These are phyloP conservation scores for Oxygymnocypris stewartii DNA, from an alignment of 2,113 vertebrate genomes.

Conservation along the genomic window DNA sequence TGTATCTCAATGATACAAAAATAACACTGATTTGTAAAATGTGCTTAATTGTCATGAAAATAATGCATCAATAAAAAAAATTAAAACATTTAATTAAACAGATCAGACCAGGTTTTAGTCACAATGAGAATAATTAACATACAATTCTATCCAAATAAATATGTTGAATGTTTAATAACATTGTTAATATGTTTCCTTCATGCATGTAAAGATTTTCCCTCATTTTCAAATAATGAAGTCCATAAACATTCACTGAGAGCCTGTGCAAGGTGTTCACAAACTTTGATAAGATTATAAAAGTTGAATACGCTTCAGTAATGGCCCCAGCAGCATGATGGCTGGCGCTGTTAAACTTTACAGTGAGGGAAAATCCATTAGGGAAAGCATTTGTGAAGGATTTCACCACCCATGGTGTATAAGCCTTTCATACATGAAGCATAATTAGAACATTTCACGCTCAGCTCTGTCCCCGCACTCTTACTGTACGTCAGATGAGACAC, in stretches of 20 bases:
- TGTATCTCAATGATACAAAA: neutral
- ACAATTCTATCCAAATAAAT: neutral
- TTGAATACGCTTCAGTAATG: slow-evolving; percentile 24
- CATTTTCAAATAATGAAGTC: neutral
- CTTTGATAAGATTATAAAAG: slow-evolving; percentile 23
- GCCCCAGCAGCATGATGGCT: slow-evolving; percentile 4
- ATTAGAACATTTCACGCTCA: slow-evolving; percentile 14
- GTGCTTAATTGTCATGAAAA: neutral
- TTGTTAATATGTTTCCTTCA: neutral
- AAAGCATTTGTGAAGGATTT: slow-evolving; percentile 12
- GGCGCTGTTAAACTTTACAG: slow-evolving; percentile 2
- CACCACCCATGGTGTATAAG: slow-evolving; percentile 12
- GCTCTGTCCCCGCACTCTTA: neutral
- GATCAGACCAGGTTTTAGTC: too few species aligned
- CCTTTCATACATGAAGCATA: slow-evolving; percentile 14
- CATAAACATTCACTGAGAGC: neutral
- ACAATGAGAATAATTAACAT: neutral
- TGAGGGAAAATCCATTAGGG: slow-evolving; percentile 11
- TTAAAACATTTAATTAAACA: too few species aligned
- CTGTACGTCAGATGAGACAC: neutral
- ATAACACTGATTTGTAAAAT: neutral
- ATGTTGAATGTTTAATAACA: neutral
- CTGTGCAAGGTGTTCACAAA: slow-evolving; percentile 27
- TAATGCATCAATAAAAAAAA: neutral
- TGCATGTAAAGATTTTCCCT: neutral